phyloP scores from a whole-genome alignment of 2,113 vertebrate species.

The Tetrax tetrax region DNA sequence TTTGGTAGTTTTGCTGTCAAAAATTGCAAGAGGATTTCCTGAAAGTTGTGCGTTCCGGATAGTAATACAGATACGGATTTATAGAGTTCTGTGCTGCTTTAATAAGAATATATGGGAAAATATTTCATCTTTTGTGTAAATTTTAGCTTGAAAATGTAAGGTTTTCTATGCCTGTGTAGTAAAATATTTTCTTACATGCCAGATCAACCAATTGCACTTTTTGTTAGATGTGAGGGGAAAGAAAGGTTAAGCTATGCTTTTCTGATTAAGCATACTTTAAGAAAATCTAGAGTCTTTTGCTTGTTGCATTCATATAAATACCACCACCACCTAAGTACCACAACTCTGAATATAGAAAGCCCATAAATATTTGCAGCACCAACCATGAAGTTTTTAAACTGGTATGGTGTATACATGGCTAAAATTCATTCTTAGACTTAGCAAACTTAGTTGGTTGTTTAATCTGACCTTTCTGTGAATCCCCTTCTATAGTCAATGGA shows the following conservation, averaged over 20 bases:
- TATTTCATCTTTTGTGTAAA: not conserved
- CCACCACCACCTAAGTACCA: not conserved
- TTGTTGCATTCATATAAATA: not conserved
- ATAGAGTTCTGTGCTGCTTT: not conserved
- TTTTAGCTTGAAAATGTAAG: not conserved
- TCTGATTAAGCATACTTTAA: not conserved
- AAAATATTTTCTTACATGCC: not conserved
- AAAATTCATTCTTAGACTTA: not conserved
- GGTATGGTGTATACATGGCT: not conserved
- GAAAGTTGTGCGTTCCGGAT: not conserved
- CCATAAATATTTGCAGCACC: not conserved
- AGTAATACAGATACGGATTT: not conserved
- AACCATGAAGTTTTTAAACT: not conserved
- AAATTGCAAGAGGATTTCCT: not conserved
- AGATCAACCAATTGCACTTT: not conserved
- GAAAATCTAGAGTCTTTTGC: not conserved
- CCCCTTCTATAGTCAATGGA: not conserved
- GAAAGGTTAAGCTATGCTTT: not conserved
- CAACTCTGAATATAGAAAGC: not conserved
- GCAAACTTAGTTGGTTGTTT: not conserved
- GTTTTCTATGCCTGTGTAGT: not conserved
- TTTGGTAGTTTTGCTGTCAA: not conserved
- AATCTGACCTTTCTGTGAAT: not conserved
- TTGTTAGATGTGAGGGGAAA: not conserved
- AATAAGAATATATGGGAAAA: not conserved